A percentile compares a stretch with the other conserved stretches of the same genome.
These are phyloP conservation scores for Amorpha juglandis DNA, from an alignment of 2,888 invertebrate genomes.

Conservation along the genomic window DNA sequence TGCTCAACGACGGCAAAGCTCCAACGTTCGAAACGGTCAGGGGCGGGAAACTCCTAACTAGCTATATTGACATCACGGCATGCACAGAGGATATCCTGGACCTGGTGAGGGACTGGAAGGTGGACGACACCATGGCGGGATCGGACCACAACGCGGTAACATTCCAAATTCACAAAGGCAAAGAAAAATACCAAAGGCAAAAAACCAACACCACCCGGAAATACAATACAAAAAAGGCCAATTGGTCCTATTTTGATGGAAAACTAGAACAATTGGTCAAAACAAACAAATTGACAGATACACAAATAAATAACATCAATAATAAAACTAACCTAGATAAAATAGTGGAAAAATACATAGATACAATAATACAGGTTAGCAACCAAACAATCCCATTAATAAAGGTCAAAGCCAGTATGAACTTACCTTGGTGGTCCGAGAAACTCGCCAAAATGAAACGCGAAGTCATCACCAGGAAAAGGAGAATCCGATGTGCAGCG, in stretches of 20 bases:
- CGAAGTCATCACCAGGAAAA: too few species aligned
- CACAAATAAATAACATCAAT: constrained; percentile 17
- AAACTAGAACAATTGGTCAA: too few species aligned
- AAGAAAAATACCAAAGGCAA: background rate
- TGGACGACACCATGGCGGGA: too few species aligned
- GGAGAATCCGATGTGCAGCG: too few species aligned
- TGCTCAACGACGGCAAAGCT: too few species aligned
- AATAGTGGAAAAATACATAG: constrained; percentile 14
- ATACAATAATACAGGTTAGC: constrained; percentile 24
- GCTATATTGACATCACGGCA: too few species aligned
- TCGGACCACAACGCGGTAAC: too few species aligned
- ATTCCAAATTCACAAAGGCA: constrained; percentile 9
- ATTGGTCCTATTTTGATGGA: background rate
- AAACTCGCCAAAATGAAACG: too few species aligned
- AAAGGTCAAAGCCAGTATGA: constrained; percentile 6
- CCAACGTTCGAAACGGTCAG: too few species aligned
- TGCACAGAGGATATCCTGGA: too few species aligned
- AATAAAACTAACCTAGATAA: constrained; percentile 26
- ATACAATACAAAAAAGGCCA: background rate
- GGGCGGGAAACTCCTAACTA: too few species aligned
- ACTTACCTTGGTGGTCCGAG: constrained; percentile 37
- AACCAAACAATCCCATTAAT: constrained; percentile 6
- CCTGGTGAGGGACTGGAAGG: too few species aligned
- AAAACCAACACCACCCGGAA: background rate
- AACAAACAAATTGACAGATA: background rate